Evolutionary conservation across 2,797 vertebrate genomes (phyloP), one percentile per base, ranked within the genome.

Genomic region (Threskiornis aethiopicus): DNA sequence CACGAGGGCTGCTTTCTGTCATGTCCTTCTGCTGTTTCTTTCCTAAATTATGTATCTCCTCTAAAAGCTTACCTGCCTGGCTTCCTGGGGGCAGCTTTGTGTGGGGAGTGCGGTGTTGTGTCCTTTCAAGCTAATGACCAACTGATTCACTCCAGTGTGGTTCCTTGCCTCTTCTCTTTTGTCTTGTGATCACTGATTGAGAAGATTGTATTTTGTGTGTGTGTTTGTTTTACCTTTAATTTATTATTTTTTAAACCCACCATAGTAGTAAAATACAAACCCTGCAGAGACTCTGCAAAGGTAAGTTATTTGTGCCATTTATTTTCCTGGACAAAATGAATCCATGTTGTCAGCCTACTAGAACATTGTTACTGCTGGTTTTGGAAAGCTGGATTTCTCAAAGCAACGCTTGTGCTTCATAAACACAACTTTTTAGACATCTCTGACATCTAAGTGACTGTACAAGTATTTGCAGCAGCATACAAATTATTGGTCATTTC

Each of bases 261-360:
- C 2, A 3, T 6, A 65, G 8, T 59, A 66, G 26, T 92, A 92
- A 91, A 96, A 84, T 84, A 11, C 35, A 91, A 78, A 67, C 16
- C 26, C 55, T 57, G 28, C 75, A 80, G 52, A 62, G 46, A 76
- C 58, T 71, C 54, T 52, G 33, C 6, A 33, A 79, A 92, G 96
- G 94, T 97, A 84, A 96, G 96, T 92, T 85, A 52, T 58, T 87
- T 78, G 71, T 83, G 42, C 58, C 24, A 39, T 55, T 77, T 75
- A 6, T 39, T 83, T 85, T 47, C 19, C 28, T 62, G 61, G 33
- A 54, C 54, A 46, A 91, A 86, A 87, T 85, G 42, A 83, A 87
- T 96, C 71, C 75, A 54, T 11, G 57, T 95, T 95, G 84, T 92
- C 92, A 91, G 51, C 92, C 88, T 92, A 41, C 26, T 51, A 18